Conservation (phyloP, 1,140 invertebrate genomes). For the Drosophila melanica region DNA sequence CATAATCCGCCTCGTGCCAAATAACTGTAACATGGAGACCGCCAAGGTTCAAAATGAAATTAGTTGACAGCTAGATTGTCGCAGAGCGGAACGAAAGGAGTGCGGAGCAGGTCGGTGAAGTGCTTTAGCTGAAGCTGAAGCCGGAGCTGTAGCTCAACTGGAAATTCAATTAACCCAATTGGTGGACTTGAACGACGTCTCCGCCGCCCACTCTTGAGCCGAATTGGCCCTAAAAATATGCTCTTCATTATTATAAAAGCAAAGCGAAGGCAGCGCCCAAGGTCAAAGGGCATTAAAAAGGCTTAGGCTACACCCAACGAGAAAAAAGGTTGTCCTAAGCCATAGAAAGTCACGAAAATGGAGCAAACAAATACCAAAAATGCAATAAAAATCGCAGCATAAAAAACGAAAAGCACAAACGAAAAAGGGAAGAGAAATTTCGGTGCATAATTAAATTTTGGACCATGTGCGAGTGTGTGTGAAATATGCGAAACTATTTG, state of each 20-base stretch:
- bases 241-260: constrained; percentile 29
- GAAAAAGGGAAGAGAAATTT: constrained; percentile 54
- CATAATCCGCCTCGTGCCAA: constrained; percentile 50
- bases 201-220: constrained; percentile 28
- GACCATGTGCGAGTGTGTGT: background rate
- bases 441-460: constrained; percentile 74
- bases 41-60: constrained; percentile 60
- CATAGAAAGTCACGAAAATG: constrained; percentile 59
- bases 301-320: constrained; percentile 34
- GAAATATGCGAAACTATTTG: constrained; percentile 59
- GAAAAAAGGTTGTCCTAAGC: constrained; percentile 52
- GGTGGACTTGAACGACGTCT: constrained; percentile 30
- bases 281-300: constrained; percentile 61
- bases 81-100: background rate
- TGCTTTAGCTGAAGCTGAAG: constrained; percentile 14
- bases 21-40: constrained; percentile 32
- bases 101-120: constrained; percentile 4
- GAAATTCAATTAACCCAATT: constrained; percentile 77
- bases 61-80: constrained; percentile 71
- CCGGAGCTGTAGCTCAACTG: constrained; percentile 42
- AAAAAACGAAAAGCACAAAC: constrained; percentile 24
- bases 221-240: constrained; percentile 38
- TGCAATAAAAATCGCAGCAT: constrained; percentile 65
- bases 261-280: constrained; percentile 19
- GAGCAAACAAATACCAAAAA: constrained; percentile 52